These are phyloP conservation scores for Calameuta filiformis DNA, from an alignment of 2,888 invertebrate species.

Conservation along the genomic window DNA sequence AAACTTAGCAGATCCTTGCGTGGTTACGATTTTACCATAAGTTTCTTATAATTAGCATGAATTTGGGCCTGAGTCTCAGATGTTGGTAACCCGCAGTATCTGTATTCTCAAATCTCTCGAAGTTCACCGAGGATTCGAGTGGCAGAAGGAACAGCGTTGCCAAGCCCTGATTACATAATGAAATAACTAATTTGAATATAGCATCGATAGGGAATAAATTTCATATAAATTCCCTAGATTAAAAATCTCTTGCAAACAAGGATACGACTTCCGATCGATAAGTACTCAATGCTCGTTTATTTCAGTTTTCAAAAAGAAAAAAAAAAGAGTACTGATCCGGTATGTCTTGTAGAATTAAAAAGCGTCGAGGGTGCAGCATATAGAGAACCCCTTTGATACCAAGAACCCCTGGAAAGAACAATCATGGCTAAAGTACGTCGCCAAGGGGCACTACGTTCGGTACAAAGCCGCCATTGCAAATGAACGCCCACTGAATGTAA, in stretches of 20 bases:
- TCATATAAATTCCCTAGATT: not conserved
- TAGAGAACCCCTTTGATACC: not conserved
- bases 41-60: not conserved
- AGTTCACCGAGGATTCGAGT: not conserved
- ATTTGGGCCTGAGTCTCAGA: not conserved
- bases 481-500: constrained; percentile 11
- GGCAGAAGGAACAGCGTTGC: not conserved
- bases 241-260: not conserved
- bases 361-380: not conserved
- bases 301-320: constrained; percentile 32
- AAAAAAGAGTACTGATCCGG: not conserved
- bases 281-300: constrained; percentile 25
- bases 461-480: constrained; percentile 11
- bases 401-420: constrained; percentile 23
- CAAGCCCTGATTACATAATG: not conserved
- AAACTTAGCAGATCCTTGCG: not conserved
- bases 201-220: not conserved
- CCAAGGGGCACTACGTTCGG: constrained; percentile 23
- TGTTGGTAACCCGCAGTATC: not conserved
- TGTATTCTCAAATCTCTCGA: not conserved
- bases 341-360: not conserved
- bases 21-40: not conserved
- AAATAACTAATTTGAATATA: not conserved
- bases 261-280: not conserved
- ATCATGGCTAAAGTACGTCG: constrained; percentile 26